Evolutionary conservation across 2,888 invertebrate species (phyloP).

Genomic region (Cheilosia urbana): DNA sequence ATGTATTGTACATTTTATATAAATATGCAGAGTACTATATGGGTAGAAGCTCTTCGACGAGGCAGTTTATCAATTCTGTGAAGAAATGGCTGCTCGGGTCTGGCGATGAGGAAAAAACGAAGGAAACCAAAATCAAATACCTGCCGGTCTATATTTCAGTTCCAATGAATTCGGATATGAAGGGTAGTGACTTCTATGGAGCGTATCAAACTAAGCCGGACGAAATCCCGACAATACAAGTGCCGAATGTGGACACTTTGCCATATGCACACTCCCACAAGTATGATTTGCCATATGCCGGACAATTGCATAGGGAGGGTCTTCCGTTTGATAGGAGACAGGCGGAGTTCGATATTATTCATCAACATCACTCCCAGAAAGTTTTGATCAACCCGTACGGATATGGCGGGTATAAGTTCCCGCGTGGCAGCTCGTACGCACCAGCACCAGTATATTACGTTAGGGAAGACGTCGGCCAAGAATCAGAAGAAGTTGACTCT

Average conservation of each 20-base stretch:
- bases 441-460: no score
- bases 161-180: conserved; percentile 15
- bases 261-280: not conserved
- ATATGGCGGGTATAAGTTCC: conserved; percentile 1
- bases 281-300: conserved; percentile 3
- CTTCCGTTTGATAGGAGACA: not conserved
- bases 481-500: not conserved
- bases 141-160: conserved; percentile 47
- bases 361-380: not conserved
- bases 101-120: not conserved
- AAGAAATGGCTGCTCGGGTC: conserved; percentile 31
- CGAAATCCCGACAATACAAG: not conserved
- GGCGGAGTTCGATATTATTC: not conserved
- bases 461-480: not conserved
- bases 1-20: not conserved
- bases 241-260: not conserved
- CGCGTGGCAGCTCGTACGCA: not conserved
- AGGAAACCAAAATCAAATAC: conserved; percentile 19
- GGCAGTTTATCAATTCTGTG: conserved; percentile 10
- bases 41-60: not conserved
- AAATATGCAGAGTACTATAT: not conserved
- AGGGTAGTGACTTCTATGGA: conserved; percentile 21
- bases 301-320: not conserved
- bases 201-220: conserved; percentile 6
- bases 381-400: not conserved